Base-by-base conservation (phyloP, 2,888 invertebrate genomes). In the Zaprionus lineosus region DNA sequence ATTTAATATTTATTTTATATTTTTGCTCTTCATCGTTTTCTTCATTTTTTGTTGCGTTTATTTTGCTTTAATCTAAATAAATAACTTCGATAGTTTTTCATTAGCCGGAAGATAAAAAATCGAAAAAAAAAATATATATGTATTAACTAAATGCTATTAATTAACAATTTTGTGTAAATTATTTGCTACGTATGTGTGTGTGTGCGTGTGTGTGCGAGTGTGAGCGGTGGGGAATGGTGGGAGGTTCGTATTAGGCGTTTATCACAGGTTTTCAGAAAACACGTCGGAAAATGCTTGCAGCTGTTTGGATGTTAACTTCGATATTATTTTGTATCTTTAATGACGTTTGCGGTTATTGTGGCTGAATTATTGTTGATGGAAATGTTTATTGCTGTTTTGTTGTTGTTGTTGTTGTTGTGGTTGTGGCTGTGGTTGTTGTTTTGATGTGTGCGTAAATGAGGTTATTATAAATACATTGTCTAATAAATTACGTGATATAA, bases 211-310 rank as follows among this genome's bases (percentile, higher is more conserved):
- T 43, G 16, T 9, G 31, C 2, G 46, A 11, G 24, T 16, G 6
- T 7, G 24, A 6, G 11, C n/a, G 14, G 14, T 41, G 14, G 39
- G 34, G 7, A 21, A 19, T 3, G 26, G 44, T 9, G 24, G 14
- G 29, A 1, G 31, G n/a, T n/a, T n/a, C n/a, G n/a, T n/a, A n/a
- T 14, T 41, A 24, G 29, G 62, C 64, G 62, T 50, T 71, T 84
- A 78, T 78, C 78, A 78, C 78, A 78, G 78, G 62, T 71, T 52
- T 50, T 55, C 11, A 44, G 36, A 39, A 50, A 37, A 8, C 26
- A 16, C 50, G 12, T 26, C 34, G 21, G 9, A 50, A 50, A 48
- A 7, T 16, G 40, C 11, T 34, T 44, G 24, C 40, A 46, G n/a
- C n/a, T n/a, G n/a, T n/a, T n/a, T n/a, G n/a, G n/a, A n/a, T n/a